Percentiles rank a stretch among this genome's conserved stretches.
phyloP scores from a whole-genome alignment of 2,113 vertebrate genomes.

The Conger conger region DNA sequence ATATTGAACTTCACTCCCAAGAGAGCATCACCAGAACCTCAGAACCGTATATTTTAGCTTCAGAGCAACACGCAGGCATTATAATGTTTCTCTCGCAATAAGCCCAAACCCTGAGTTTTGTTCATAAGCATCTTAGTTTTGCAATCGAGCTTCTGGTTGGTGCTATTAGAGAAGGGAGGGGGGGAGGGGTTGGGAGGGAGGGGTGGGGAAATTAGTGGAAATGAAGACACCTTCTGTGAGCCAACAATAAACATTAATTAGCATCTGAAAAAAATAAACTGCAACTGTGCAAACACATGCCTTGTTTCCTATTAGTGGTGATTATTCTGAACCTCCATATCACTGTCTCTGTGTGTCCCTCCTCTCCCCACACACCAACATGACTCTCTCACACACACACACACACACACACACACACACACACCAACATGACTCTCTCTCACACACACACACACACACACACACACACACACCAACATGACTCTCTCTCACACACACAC shows the following conservation, averaged over 20 bases:
- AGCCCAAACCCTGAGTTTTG: background rate
- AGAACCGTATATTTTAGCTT: background rate
- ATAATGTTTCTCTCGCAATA: background rate
- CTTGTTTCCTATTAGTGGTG: conserved; percentile 60
- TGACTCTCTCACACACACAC: conserved; percentile 46
- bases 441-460: conserved; percentile 28
- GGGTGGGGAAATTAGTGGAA: conserved; percentile 44
- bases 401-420: conserved; percentile 28
- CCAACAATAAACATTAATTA: conserved; percentile 63
- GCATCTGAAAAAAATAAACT: conserved; percentile 61
- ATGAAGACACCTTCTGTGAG: conserved; percentile 31
- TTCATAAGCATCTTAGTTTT: background rate
- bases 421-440: too few species aligned
- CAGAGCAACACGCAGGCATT: background rate
- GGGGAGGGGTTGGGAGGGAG: background rate
- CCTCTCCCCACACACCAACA: conserved; percentile 51
- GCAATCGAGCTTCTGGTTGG: background rate
- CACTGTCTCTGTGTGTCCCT: conserved; percentile 67
- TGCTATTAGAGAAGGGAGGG: conserved; percentile 32
- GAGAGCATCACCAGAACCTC: background rate
- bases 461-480: conserved; percentile 39
- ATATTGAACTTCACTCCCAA: background rate
- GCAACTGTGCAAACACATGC: conserved; percentile 61
- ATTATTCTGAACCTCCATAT: conserved; percentile 64
- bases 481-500: conserved; percentile 29